phyloP scores from a whole-genome alignment of 2,888 invertebrate species.

The Schrankia costaestrigalis region DNA sequence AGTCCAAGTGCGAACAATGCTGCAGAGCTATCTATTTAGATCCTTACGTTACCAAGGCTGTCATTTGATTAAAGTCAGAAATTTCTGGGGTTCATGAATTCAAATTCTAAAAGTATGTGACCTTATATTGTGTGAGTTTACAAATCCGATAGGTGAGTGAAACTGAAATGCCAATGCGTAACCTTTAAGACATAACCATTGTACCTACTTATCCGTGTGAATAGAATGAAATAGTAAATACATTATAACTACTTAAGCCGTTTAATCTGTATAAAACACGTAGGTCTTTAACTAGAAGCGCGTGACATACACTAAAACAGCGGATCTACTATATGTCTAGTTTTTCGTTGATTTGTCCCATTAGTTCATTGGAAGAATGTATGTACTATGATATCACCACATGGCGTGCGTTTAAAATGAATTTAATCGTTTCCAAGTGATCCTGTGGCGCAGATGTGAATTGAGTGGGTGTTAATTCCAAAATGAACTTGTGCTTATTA shows the following conservation, averaged over 20 bases:
- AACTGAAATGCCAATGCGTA: conserved; percentile 12
- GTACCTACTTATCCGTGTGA: conserved; percentile 7
- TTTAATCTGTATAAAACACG: no score
- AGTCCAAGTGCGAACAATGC: no score
- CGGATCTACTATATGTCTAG: conserved; percentile 39
- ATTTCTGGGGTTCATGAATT: no score
- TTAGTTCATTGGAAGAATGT: conserved; percentile 53
- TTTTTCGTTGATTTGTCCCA: conserved; percentile 56
- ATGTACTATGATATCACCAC: conserved; percentile 59
- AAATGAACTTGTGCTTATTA: conserved; percentile 26
- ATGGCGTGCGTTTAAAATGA: conserved; percentile 40
- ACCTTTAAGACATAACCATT: conserved; percentile 9
- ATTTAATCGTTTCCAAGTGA: conserved; percentile 48
- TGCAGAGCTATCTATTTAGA: no score
- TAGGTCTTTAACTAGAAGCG: conserved; percentile 48
- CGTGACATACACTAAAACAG: conserved; percentile 53
- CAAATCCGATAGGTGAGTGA: conserved; percentile 3
- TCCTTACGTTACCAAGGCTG: no score
- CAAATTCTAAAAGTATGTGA: no score
- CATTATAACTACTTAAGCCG: not conserved
- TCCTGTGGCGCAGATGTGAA: conserved; percentile 49
- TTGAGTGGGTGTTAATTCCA: conserved; percentile 30
- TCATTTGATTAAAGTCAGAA: no score
- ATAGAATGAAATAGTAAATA: no score
- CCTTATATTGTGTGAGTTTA: conserved; percentile 31